Percentiles rank a stretch among this genome's conserved stretches.
phyloP scores from a whole-genome alignment of 1,140 invertebrate genomes.

The Olivierus martensii region DNA sequence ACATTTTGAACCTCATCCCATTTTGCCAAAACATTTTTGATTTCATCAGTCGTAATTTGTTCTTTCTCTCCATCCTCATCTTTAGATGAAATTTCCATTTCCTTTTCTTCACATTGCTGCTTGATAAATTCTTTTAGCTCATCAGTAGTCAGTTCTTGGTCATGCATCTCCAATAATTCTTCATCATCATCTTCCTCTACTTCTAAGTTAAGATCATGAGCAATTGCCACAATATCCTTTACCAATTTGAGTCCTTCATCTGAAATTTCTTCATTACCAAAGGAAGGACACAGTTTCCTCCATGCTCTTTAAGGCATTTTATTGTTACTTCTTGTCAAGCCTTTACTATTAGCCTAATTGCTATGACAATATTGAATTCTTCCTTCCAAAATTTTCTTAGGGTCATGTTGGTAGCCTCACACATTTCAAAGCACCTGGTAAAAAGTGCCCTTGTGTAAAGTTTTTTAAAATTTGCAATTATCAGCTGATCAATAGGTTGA shows the following conservation, averaged over 20 bases:
- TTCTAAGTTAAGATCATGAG: neutral
- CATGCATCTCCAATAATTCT: neutral
- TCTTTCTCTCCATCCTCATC: too few species aligned
- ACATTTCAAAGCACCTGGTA: neutral
- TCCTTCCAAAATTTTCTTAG: neutral
- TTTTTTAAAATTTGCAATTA: slow-evolving; percentile 1
- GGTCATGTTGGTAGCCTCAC: neutral
- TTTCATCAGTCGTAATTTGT: too few species aligned
- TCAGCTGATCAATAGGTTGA: neutral
- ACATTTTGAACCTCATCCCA: too few species aligned
- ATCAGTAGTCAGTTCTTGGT: neutral
- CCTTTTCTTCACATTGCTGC: too few species aligned
- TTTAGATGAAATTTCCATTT: too few species aligned
- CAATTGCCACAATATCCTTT: too few species aligned
- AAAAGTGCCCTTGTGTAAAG: too few species aligned
- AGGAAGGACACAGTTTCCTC: neutral
- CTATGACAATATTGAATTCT: neutral
- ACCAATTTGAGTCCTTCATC: too few species aligned
- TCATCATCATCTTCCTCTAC: neutral
- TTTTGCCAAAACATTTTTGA: too few species aligned
- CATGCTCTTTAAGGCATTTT: neutral
- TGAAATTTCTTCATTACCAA: neutral
- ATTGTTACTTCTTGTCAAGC: neutral
- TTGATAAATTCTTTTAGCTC: neutral
- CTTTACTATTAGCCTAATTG: neutral